A percentile compares a stretch with the other conserved stretches of the same genome.
phyloP scores from a whole-genome alignment of 2,113 vertebrate genomes.

The Solea senegalensis region DNA sequence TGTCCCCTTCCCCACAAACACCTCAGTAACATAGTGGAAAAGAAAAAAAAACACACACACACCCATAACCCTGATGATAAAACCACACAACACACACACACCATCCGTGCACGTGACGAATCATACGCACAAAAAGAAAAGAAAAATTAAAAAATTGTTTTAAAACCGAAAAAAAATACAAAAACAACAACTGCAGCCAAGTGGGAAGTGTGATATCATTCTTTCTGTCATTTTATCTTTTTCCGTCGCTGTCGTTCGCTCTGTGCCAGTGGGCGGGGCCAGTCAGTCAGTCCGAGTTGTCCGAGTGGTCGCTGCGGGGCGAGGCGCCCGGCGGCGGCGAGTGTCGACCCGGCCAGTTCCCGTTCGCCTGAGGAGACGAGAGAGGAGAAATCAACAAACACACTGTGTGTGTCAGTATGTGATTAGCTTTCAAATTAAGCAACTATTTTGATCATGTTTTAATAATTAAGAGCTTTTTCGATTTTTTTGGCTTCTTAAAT shows the following conservation, averaged over 20 bases:
- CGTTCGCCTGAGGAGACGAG: conserved; percentile 81
- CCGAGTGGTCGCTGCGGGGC: conserved; percentile 88
- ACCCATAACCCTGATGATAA: conserved; percentile 59
- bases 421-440: too few species aligned
- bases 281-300: conserved; percentile 88
- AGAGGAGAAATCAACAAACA: neutral
- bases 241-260: conserved; percentile 53
- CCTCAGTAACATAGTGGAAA: conserved; percentile 72
- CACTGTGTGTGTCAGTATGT: too few species aligned
- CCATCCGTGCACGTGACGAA: conserved; percentile 55
- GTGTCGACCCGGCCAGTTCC: conserved; percentile 87
- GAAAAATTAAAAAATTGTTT: conserved; percentile 1
- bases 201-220: conserved; percentile 74
- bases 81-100: conserved; percentile 58
- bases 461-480: too few species aligned
- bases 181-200: conserved; percentile 63
- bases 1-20: conserved; percentile 39
- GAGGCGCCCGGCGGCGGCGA: conserved; percentile 87
- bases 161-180: conserved; percentile 55
- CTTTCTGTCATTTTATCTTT: conserved; percentile 65
- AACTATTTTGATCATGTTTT: too few species aligned
- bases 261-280: conserved; percentile 37
- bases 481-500: too few species aligned
- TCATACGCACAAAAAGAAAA: conserved; percentile 53
- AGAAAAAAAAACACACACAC: conserved; percentile 57